phyloP scores from a whole-genome alignment of 2,888 invertebrate genomes.

The Lacanobia oleracea region DNA sequence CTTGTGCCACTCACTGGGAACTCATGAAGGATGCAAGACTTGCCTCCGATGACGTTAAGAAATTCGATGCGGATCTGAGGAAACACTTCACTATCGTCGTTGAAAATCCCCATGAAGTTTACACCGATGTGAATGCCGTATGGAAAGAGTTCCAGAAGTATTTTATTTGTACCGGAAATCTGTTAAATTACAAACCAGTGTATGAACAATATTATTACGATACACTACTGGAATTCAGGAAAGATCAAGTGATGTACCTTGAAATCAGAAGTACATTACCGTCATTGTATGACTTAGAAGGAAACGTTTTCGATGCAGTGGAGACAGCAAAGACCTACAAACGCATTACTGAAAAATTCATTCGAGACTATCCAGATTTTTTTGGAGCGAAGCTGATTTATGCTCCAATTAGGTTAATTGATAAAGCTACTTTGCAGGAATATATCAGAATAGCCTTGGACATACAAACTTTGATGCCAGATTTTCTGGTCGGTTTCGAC shows the following conservation, averaged over 20 bases:
- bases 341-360: conserved; percentile 90
- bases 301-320: conserved; percentile 87
- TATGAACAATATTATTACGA: conserved; percentile 93
- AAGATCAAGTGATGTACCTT: conserved; percentile 93
- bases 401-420: conserved; percentile 90
- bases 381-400: conserved; percentile 93
- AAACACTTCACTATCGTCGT: conserved; percentile 90
- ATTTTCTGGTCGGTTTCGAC: conserved; percentile 95
- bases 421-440: conserved; percentile 78
- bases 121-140: conserved; percentile 89
- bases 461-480: conserved; percentile 90
- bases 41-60: conserved; percentile 82
- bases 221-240: conserved; percentile 91
- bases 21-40: conserved; percentile 86
- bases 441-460: conserved; percentile 85
- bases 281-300: conserved; percentile 92
- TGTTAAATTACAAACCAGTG: conserved; percentile 92
- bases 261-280: conserved; percentile 93
- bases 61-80: conserved; percentile 89
- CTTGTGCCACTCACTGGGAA: conserved; percentile 85
- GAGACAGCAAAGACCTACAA: conserved; percentile 91
- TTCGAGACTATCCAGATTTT: conserved; percentile 91
- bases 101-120: conserved; percentile 84
- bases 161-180: conserved; percentile 87
- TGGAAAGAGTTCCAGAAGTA: conserved; percentile 91